Percentiles rank a stretch among this genome's conserved stretches.
Evolutionary conservation across 2,888 invertebrate species (phyloP).

Genomic region (Apotomis betuletana): DNA sequence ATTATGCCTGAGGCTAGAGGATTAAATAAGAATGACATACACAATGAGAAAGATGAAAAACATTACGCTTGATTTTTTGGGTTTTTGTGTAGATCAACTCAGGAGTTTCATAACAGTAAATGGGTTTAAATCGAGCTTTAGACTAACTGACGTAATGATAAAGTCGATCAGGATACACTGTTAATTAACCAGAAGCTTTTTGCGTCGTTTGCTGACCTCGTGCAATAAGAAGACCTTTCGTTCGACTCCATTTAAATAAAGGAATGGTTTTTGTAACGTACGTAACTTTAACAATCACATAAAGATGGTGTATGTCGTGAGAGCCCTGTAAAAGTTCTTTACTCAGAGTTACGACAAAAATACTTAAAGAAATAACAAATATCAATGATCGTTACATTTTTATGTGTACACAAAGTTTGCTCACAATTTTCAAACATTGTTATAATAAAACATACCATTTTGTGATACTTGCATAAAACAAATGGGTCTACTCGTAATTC

Average conservation of each 20-base stretch:
- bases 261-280: neutral
- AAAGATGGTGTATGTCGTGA: constrained; percentile 21
- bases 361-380: neutral
- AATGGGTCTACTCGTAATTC: too few species aligned
- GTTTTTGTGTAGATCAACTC: too few species aligned
- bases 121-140: neutral
- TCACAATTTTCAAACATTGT: neutral
- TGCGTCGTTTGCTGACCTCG: constrained; percentile 1
- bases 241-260: neutral
- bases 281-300: constrained; percentile 24
- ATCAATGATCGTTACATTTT: neutral
- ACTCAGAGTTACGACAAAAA: constrained; percentile 5
- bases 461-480: too few species aligned
- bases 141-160: constrained; percentile 7
- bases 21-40: neutral
- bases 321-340: neutral
- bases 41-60: too few species aligned
- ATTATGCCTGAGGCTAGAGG: too few species aligned
- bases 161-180: constrained; percentile 21
- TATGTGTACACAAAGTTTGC: neutral
- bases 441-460: too few species aligned
- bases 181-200: constrained; percentile 23
- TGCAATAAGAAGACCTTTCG: neutral
- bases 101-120: neutral
- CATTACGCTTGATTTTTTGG: too few species aligned